Conservation (phyloP, 2,797 vertebrate genomes). For the Distichodus sexfasciatus region DNA sequence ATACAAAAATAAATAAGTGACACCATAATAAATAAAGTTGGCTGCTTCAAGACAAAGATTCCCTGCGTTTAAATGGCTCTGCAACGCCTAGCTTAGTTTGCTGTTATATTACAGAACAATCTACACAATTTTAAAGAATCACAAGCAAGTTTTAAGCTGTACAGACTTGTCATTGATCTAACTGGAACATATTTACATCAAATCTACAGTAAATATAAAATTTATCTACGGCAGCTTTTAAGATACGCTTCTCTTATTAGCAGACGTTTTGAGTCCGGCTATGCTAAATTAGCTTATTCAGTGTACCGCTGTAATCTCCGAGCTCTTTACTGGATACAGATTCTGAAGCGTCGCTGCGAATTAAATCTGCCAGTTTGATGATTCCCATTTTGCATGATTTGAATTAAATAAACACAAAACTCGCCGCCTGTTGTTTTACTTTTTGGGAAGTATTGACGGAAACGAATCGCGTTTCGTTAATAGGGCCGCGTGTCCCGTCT, state of each 20-base stretch:
- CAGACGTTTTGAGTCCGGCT: neutral
- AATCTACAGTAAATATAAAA: too few species aligned
- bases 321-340: conserved; percentile 67
- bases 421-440: too few species aligned
- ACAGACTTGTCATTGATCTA: neutral
- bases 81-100: neutral
- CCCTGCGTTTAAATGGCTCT: too few species aligned
- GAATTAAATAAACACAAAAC: too few species aligned
- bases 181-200: neutral
- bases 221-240: too few species aligned
- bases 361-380: conserved; percentile 70
- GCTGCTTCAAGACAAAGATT: too few species aligned
- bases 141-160: neutral
- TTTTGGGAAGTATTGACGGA: neutral
- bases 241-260: too few species aligned
- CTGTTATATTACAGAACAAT: too few species aligned
- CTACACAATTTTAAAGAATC: too few species aligned
- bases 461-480: conserved; percentile 9
- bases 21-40: neutral
- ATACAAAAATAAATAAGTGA: neutral
- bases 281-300: neutral
- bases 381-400: conserved; percentile 68
- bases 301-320: conserved; percentile 71
- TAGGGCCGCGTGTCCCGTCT: neutral
- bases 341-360: conserved; percentile 61